phyloP scores from a whole-genome alignment of 2,113 vertebrate genomes.

The Numenius arquata region DNA sequence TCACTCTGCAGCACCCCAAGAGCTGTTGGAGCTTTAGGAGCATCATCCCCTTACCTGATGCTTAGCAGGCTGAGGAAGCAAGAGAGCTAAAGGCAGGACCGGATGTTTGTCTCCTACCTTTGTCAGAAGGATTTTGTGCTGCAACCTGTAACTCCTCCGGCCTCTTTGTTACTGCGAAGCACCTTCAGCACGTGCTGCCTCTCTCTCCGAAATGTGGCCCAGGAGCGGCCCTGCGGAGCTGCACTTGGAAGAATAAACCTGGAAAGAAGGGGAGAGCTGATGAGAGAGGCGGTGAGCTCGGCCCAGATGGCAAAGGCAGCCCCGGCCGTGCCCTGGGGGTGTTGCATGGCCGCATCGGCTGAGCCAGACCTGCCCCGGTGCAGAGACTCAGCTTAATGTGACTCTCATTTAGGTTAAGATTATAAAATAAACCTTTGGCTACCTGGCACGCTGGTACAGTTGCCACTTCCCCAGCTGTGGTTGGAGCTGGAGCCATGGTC shows the following conservation, averaged over 20 bases:
- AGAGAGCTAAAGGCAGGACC: neutral
- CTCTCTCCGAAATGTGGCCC: accelerated
- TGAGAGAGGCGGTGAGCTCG: neutral
- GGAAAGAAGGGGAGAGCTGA: neutral
- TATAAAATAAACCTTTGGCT: neutral
- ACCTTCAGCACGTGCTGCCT: neutral
- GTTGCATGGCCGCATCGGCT: accelerated
- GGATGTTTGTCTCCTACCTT: neutral
- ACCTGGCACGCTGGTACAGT: neutral
- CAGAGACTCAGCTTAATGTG: neutral
- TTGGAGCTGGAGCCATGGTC: neutral
- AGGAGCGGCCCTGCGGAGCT: neutral
- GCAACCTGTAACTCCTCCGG: accelerated
- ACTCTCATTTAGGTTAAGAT: neutral
- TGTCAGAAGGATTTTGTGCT: neutral
- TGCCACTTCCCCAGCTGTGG: neutral
- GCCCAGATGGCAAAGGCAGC: neutral
- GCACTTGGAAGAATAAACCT: neutral
- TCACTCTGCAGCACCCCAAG: neutral
- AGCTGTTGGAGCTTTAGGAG: neutral
- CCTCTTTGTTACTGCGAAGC: too few species aligned
- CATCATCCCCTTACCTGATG: slow-evolving; percentile 49
- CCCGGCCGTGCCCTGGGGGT: accelerated
- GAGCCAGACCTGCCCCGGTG: neutral
- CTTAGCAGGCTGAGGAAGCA: slow-evolving; percentile 52